These are phyloP conservation scores for Aphidoletes aphidimyza DNA, from an alignment of 2,888 invertebrate species.

Conservation along the genomic window DNA sequence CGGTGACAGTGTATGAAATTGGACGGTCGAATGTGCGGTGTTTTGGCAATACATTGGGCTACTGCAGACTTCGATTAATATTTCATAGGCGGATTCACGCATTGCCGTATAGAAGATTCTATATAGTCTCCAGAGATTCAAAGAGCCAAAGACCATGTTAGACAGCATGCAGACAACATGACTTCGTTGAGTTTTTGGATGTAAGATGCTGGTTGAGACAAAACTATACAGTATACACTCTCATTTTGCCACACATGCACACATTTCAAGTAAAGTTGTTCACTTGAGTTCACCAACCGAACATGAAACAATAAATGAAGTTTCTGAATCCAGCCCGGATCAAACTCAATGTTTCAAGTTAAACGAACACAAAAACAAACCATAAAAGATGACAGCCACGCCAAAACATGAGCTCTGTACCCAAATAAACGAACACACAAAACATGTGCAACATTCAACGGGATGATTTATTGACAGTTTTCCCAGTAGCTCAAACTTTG, in stretches of 20 bases:
- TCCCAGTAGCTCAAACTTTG: background rate
- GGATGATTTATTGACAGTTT: background rate
- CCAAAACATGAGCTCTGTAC: background rate
- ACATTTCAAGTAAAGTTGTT: background rate
- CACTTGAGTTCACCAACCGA: background rate
- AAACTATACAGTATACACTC: background rate
- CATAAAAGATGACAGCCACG: background rate
- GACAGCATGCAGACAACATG: slow-evolving; percentile 47
- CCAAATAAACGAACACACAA: slow-evolving; percentile 10
- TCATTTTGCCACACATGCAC: background rate
- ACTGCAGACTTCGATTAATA: slow-evolving; percentile 40
- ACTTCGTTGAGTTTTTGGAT: background rate
- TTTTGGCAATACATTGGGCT: background rate
- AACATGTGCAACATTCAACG: background rate
- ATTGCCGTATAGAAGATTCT: background rate
- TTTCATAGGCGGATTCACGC: slow-evolving; percentile 13
- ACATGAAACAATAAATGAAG: background rate
- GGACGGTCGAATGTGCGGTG: background rate
- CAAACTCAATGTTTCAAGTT: background rate
- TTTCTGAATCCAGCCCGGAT: background rate
- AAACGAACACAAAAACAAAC: slow-evolving; percentile 1
- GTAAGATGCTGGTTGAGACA: background rate
- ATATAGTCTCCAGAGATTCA: background rate
- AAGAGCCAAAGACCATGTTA: background rate
- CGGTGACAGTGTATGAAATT: slow-evolving; percentile 21